A percentile compares a stretch with the other conserved stretches of the same genome.
phyloP scores from a whole-genome alignment of 2,113 vertebrate species.

The Xiphophorus couchianus region DNA sequence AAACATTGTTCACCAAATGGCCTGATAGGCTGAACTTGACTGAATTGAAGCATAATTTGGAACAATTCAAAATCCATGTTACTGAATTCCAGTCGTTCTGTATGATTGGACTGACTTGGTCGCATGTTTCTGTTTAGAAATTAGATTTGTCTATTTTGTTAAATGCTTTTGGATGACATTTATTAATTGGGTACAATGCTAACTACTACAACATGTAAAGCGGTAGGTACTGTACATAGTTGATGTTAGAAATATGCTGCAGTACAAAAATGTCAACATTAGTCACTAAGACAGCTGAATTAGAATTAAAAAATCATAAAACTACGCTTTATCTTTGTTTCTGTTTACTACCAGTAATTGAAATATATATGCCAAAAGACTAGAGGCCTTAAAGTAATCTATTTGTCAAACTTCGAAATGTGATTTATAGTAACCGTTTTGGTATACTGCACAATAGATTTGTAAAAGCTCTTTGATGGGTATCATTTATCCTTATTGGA shows the following conservation, averaged over 20 bases:
- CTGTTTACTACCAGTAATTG: too few relatives aligned
- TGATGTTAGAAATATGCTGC: background rate
- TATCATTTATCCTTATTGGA: background rate
- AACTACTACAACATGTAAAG: too few relatives aligned
- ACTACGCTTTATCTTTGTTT: too few relatives aligned
- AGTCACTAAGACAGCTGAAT: background rate
- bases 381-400: too few relatives aligned
- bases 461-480: background rate
- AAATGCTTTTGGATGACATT: background rate
- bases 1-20: background rate
- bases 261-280: background rate
- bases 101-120: background rate
- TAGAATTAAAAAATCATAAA: too few relatives aligned
- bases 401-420: background rate
- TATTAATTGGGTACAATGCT: background rate
- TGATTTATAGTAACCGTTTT: background rate
- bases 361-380: too few relatives aligned
- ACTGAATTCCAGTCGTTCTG: background rate
- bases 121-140: too few relatives aligned
- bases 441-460: background rate
- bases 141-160: background rate
- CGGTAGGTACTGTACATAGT: background rate
- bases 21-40: background rate
- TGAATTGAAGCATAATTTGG: background rate
- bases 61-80: background rate